Base-by-base conservation (phyloP, 2,113 vertebrate species). In the Columba janthina region DNA sequence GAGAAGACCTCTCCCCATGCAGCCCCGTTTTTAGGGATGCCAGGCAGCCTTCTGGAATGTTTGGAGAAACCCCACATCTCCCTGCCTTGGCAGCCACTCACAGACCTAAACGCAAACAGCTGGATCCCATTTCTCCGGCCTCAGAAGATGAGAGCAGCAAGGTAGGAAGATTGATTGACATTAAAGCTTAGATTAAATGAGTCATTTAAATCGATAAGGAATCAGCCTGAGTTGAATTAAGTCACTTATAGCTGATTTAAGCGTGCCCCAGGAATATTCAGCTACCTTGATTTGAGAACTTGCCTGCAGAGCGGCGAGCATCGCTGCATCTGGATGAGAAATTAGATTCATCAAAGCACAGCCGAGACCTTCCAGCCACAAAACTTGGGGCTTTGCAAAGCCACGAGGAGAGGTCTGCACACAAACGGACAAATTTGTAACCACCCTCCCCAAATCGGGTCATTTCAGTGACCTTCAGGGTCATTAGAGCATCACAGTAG, bases 211-310 rank as follows among this genome's bases (percentile, higher is more conserved):
- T 88, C 0, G 65, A 88, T 92, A 62, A 7, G 83, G 82, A 94
- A 91, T 81, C 19, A 9, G 57, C 17, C 44, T 10, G 85, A 87
- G 75, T 79, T 90, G 93, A 94, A 93, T 95, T 95, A 87, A 96
- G 96, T 78, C 85, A 92, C 86, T 97, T 92, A 81, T 78, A 90
- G 40, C 82, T 93, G 93, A 96, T 96, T 93, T 77, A 94, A 83
- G 44, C 11, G 65, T 72, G 62, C 69, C 76, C 64, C 83, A 96
- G 85, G 88, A 95, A 94, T 67, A 95, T 78, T 69, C 21, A 18
- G 69, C 76, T 79, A 54, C 73, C 53, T 76, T 84, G 69, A 61
- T 81, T 86, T 86, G 91, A 77, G 64, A 66, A 65, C 56, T 60
- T 66, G 64, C 74, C 75, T 64, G 62, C 3, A 12, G 78, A 89